Evolutionary conservation across 1,140 invertebrate genomes (phyloP), one percentile per base, ranked within the genome.

Genomic region (Drosophila bocki): DNA sequence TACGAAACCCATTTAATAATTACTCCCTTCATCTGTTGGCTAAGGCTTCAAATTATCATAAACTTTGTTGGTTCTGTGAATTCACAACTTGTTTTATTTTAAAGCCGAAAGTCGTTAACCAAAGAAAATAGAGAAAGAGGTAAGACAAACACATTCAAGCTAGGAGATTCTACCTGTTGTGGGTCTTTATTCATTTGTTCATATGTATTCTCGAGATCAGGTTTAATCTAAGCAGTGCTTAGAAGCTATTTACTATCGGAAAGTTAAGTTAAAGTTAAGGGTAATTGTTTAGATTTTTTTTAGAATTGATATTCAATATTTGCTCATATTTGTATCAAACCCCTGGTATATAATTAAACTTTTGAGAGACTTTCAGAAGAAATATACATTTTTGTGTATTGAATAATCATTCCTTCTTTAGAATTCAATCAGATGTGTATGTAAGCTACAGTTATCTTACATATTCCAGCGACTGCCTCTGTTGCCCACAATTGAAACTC

Each of bases 11-110:
- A 32, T 53, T 37, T 44, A 15, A 37, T 19, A 29, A 29, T 48
- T 15, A 63, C 50, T 64, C 11, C 37, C 35, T n/a, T 29, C 26
- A 41, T 35, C 7, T 57, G 17, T 65, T 33, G 37, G 8, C 35
- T 51, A 42, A 13, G 12, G 22, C 32, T 33, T 65, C 11, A 29
- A 47, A 1, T 22, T 15, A 29, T 41, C 29, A n/a, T 8, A 11
- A 8, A 33, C 37, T 9, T 50, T 59, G 9, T 50, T 41, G 29
- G 44, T 71, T 59, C 37, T 39, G 8, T 50, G 51, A 50, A 70
- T n/a, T 56, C 8, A 47, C 63, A 76, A 59, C 47, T 77, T 11
- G 63, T 77, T 77, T 69, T 51, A 12, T 59, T 53, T 67, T 29
- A 11, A 64, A 33, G 22, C 39, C 47, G 11, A 67, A 67, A 75